These are phyloP conservation scores for Hipposideros armiger DNA, from an alignment of 2,113 vertebrate species.

Conservation along the genomic window DNA sequence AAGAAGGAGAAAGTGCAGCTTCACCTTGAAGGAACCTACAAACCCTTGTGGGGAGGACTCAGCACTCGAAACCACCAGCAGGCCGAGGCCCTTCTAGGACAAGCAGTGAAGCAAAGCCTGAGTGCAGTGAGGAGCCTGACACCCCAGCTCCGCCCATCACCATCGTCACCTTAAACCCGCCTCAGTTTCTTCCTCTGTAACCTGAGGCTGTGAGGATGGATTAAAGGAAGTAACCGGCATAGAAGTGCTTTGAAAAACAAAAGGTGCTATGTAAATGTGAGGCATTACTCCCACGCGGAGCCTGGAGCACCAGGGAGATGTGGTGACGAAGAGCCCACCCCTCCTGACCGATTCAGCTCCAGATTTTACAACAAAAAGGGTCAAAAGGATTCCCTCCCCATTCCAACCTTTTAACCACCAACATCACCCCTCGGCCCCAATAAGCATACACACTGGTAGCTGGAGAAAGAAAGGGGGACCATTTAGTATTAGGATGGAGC, in stretches of 20 bases:
- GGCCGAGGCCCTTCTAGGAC: not conserved
- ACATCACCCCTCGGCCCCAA: not conserved
- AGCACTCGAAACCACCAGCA: rapidly evolving
- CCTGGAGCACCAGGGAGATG: not conserved
- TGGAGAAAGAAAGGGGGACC: not conserved
- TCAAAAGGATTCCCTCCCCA: not conserved
- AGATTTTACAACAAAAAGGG: not conserved
- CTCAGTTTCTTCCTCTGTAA: not conserved
- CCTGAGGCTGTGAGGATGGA: not conserved
- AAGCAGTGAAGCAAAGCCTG: rapidly evolving
- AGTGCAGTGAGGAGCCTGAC: rapidly evolving
- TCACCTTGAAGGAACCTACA: not conserved
- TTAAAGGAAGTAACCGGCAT: not conserved
- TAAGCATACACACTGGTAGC: not conserved
- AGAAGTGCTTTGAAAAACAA: not conserved
- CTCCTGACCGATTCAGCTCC: not conserved
- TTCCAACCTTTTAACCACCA: not conserved
- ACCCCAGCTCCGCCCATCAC: not conserved
- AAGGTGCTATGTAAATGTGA: not conserved
- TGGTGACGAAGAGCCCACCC: no score
- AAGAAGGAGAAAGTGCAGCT: rapidly evolving
- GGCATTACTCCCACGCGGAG: rapidly evolving
- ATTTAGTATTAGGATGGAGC: not conserved
- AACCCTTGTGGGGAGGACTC: rapidly evolving
- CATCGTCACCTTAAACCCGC: rapidly evolving